phyloP scores from a whole-genome alignment of 2,113 vertebrate species.

The Cephalopterus ornatus region DNA sequence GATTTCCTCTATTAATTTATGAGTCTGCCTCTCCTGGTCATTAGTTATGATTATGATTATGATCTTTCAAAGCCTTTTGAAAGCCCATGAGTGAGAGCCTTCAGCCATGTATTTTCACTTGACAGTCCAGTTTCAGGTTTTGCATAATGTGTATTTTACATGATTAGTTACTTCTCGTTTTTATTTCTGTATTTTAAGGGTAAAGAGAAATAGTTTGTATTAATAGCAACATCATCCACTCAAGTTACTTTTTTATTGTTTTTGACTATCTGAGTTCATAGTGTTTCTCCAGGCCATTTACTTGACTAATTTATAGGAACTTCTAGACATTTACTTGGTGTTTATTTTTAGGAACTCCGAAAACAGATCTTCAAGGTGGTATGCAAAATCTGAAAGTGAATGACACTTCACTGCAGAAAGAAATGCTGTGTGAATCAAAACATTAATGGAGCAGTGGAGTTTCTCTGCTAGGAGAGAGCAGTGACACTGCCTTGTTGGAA shows the following conservation, averaged over 20 bases:
- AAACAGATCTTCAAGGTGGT: background rate
- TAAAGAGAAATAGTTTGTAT: background rate
- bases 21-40: background rate
- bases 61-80: background rate
- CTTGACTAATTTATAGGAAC: background rate
- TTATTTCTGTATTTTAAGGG: slow-evolving; percentile 33
- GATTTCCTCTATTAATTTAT: background rate
- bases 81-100: background rate
- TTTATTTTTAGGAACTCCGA: background rate
- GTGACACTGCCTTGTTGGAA: background rate
- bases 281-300: background rate
- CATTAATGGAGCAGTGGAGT: background rate
- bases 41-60: background rate
- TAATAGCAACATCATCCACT: background rate
- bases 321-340: background rate
- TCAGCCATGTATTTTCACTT: background rate
- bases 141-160: background rate
- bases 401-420: background rate
- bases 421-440: background rate
- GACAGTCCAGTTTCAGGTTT: background rate
- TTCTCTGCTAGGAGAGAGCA: background rate
- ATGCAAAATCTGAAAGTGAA: background rate
- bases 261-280: background rate
- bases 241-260: background rate
- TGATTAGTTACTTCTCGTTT: background rate